Percentiles rank a stretch among this genome's conserved stretches.
phyloP scores from a whole-genome alignment of 2,797 vertebrate species.

The Danio kyathit region DNA sequence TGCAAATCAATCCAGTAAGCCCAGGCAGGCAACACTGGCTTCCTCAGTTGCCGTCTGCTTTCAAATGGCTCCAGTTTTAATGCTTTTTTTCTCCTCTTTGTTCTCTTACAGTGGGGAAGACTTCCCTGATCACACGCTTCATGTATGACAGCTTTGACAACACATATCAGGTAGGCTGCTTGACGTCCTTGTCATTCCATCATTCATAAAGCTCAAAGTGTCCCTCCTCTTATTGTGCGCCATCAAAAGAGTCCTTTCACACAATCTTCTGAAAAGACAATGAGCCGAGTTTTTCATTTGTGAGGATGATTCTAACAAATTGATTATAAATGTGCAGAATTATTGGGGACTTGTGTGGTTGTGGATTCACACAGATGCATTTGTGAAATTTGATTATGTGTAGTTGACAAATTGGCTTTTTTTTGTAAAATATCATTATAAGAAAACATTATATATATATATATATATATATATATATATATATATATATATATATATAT shows the following conservation, averaged over 20 bases:
- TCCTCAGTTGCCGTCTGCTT: constrained; percentile 44
- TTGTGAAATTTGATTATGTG: background rate
- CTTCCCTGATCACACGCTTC: constrained; percentile 86
- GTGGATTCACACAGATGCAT: constrained; percentile 9
- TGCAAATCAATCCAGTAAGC: constrained; percentile 42
- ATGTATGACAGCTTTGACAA: constrained; percentile 89
- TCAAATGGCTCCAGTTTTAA: constrained; percentile 59
- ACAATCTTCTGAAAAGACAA: constrained; percentile 30
- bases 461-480: no score
- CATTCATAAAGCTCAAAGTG: constrained; percentile 17
- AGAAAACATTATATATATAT: no score
- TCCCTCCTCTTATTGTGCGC: constrained; percentile 27
- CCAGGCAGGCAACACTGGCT: constrained; percentile 27
- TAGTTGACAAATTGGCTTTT: no score
- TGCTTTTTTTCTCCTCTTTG: constrained; percentile 56
- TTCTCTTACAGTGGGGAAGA: constrained; percentile 85
- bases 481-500: no score
- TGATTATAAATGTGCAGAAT: constrained; percentile 10
- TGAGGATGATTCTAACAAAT: constrained; percentile 17
- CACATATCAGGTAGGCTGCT: constrained; percentile 80
- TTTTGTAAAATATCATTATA: no score
- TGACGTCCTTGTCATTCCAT: constrained; percentile 52
- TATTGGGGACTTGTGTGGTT: constrained; percentile 4
- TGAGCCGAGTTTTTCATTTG: constrained; percentile 16
- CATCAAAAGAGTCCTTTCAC: constrained; percentile 25